Base-by-base conservation (phyloP, 2,888 invertebrate genomes). In the Dione juno region DNA sequence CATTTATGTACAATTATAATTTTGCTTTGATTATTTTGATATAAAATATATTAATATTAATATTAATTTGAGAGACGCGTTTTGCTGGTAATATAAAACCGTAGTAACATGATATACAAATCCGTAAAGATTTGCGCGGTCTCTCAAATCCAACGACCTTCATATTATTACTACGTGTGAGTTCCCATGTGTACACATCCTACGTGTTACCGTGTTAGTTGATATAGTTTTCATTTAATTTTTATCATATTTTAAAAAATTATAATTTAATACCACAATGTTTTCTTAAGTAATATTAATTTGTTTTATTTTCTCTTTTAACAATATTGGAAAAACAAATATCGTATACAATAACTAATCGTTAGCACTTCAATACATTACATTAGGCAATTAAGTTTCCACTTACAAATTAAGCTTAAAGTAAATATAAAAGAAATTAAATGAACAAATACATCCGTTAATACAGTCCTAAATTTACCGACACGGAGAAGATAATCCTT, bases 401-500 rank as follows among this genome's bases (percentile, higher is more conserved):
- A 28, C 28, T 28, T 28, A 28, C 5, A 28, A 28, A 28, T 28
- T 28, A 28, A 28, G 5, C 28, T 28, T 28, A 28, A 28, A 28
- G 3, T 28, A 5, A 28, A 28, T 28, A 28, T 28, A 28, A 28
- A 28, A 28, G 2, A 28, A 28, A 28, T n/a, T n/a, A 28, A 28
- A 28, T 3, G 2, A 73, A 71, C 59, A 35, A 71, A 71, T 16
- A 69, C 59, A 67, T 73, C 65, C 28, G 67, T 67, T 64, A 68
- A 58, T 69, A 74, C 70, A 65, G 73, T 70, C 74, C 77, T 76
- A 77, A 78, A 79, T 77, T 77, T 74, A 76, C 75, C 72, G 69
- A 72, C 76, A 75, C 58, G 69, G 70, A 73, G 75, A 65, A 78
- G 77, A 77, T 79, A 78, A 80, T 77, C 79, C 78, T 77, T 79